Evolutionary conservation across 2,797 vertebrate species (phyloP).

Genomic region (Coendou prehensilis): DNA sequence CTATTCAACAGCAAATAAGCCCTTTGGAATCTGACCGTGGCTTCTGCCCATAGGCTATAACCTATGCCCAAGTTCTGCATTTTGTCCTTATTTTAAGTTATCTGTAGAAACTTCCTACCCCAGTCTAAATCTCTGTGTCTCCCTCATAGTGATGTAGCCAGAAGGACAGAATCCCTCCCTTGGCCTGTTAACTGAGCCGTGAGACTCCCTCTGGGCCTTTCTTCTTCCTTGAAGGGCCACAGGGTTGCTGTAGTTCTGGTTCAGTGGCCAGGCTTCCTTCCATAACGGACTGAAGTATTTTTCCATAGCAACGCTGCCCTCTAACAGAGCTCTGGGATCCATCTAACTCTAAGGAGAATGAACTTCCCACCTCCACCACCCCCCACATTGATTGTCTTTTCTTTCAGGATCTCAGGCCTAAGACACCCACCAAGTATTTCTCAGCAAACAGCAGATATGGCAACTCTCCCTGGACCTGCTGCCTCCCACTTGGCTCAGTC

Average conservation of each 20-base stretch:
- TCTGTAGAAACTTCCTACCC: neutral
- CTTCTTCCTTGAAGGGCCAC: neutral
- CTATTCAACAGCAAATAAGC: neutral
- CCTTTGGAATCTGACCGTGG: neutral
- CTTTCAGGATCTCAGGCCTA: neutral
- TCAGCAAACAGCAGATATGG: neutral
- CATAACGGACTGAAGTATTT: neutral
- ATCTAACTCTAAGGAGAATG: constrained; percentile 33
- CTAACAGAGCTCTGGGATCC: neutral
- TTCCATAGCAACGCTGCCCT: neutral
- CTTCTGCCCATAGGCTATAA: neutral
- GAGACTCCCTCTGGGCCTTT: neutral
- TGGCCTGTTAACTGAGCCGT: neutral
- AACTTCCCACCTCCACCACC: neutral
- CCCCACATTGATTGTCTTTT: neutral
- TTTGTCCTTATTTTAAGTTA: neutral
- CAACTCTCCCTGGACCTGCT: neutral
- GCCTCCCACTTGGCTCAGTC: neutral
- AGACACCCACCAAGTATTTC: neutral
- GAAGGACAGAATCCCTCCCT: neutral
- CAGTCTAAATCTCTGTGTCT: neutral
- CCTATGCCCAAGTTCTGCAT: neutral
- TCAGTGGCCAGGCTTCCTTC: neutral
- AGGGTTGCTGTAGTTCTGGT: neutral
- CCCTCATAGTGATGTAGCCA: neutral